Base-by-base conservation (phyloP, 2,888 invertebrate species). In the Nymphalis urticae region DNA sequence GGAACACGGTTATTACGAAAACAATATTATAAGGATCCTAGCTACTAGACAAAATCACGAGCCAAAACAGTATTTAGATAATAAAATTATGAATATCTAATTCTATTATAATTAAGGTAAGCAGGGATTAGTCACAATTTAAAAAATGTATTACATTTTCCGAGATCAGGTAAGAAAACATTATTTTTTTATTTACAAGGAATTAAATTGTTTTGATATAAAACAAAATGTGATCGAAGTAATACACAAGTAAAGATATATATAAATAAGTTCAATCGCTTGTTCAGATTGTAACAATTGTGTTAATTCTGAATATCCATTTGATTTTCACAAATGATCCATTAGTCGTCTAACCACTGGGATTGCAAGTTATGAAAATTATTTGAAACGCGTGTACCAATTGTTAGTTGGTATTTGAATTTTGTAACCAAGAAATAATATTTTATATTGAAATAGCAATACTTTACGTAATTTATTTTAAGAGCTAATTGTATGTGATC, bases 241-340 rank as follows among this genome's bases (percentile, higher is more conserved):
- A 9, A 53, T 53, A 24, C 24, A 19, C 10, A 24, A 10, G 10
- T 54, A 54, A 4, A 27, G 42, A 0, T 42, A 42, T 42, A 42
- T 13, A 54, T 17, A 16, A 54, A 54, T 16, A 7, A 27, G 27
- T 62, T 54, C 48, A 65, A 59, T 65, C n/a, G 59, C 65, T 65
- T 58, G 56, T 58, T 47, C 64, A 48, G 61, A 54, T 61, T 61
- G 66, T 66, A 53, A 66, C 54, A 66, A 66, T 66, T 61, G 61
- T 53, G 53, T 48, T 66, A 66, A 66, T 66, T 66, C 61, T 21
- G 54, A 66, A 62, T 61, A 61, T 62, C 66, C 54, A 66, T 62
- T 61, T 53, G 61, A 54, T 66, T 66, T 61, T 61, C 54, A 17
- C 66, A 66, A 66, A 61, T 66, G 61, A 66, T 54, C 61, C 61